phyloP scores from a whole-genome alignment of 1,140 invertebrate species.

The Ceratosolen solmsi region DNA sequence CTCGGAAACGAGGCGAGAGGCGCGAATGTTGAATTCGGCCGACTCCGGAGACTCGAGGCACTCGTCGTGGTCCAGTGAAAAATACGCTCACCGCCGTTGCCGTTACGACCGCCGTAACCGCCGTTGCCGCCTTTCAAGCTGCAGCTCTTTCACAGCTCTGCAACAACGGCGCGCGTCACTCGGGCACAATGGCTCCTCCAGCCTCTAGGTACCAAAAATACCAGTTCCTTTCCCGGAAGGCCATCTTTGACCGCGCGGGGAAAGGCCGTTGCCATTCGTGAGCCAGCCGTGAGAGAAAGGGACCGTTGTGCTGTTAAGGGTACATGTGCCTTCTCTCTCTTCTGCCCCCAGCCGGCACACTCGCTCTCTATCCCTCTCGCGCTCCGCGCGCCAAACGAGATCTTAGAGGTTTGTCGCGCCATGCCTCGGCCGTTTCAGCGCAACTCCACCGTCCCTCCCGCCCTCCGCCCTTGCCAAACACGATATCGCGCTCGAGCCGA shows the following conservation, averaged over 20 bases:
- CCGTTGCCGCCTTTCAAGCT: background rate
- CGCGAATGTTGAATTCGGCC: no score
- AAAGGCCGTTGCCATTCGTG: background rate
- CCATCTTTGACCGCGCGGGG: background rate
- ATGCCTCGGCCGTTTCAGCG: no score
- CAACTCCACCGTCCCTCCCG: no score
- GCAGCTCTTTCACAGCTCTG: background rate
- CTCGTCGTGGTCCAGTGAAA: no score
- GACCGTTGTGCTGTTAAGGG: background rate
- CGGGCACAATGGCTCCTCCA: background rate
- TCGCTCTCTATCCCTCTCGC: background rate
- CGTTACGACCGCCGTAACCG: no score
- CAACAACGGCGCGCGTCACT: background rate
- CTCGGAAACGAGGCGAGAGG: no score
- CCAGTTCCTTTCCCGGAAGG: constrained; percentile 47
- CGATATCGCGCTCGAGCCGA: no score
- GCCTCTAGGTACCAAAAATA: constrained; percentile 33
- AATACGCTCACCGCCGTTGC: no score
- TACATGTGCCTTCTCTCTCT: background rate
- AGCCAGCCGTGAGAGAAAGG: background rate
- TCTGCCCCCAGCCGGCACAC: background rate
- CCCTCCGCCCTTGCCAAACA: no score
- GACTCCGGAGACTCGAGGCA: no score
- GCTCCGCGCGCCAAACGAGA: background rate
- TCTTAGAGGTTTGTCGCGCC: background rate